Percentiles rank a stretch among this genome's conserved stretches.
phyloP scores from a whole-genome alignment of 2,113 vertebrate species.

The Microcebus murinus region DNA sequence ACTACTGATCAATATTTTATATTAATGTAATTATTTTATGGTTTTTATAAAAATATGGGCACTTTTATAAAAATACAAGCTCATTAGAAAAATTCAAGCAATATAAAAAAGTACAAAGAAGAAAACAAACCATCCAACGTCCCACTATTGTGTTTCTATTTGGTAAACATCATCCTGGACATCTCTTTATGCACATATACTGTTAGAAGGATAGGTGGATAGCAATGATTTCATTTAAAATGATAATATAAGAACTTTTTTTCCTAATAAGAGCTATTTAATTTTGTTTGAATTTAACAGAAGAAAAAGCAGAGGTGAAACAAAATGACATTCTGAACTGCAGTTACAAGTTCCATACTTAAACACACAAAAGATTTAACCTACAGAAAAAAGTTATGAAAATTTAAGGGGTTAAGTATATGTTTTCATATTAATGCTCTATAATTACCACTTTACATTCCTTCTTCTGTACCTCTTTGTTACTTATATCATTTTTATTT shows the following conservation, averaged over 20 bases:
- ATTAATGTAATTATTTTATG: neutral
- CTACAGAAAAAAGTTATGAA: neutral
- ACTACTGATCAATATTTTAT: neutral
- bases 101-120: constrained; percentile 4
- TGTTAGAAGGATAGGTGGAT: neutral
- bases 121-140: neutral
- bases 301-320: constrained; percentile 25
- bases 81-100: constrained; percentile 15
- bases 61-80: neutral
- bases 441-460: neutral
- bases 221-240: neutral
- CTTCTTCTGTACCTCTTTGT: neutral
- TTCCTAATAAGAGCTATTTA: neutral
- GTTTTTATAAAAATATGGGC: constrained; percentile 2
- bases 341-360: neutral
- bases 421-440: neutral
- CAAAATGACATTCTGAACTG: neutral
- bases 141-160: neutral
- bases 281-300: neutral
- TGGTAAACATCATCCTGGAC: neutral
- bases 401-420: neutral
- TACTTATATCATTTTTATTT: neutral
- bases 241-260: neutral
- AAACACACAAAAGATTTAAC: neutral
- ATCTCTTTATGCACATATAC: neutral